Base-by-base conservation (phyloP, 2,113 vertebrate genomes). In the Microtus richardsoni region DNA sequence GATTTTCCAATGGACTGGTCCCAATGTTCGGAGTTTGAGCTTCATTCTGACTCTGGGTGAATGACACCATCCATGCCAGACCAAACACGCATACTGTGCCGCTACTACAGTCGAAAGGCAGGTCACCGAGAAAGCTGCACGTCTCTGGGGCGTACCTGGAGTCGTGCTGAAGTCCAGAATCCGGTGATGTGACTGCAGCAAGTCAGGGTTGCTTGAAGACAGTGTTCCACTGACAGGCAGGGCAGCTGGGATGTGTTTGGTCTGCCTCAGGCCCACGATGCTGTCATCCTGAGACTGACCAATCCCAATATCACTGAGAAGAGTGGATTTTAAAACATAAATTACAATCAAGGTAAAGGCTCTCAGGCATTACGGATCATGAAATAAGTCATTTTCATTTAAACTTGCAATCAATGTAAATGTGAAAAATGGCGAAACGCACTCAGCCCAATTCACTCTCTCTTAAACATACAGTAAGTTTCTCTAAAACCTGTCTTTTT, bases 241-340 rank as follows among this genome's bases (percentile, higher is more conserved):
- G 36, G 99, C 99, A 1, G 99, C 98, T 41, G 99, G 99, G 98
- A 99, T 99, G 97, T 99, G 99, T 97, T 99, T 99, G 0, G 99
- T 99, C 98, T 99, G 99, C 98, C 99, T 99, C 98, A 99, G 98
- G 5, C 99, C 99, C 49, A 99, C 99, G 66, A 99, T 99, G 98
- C 99, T 99, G 99, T 99, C 99, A 92, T 99, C 99, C 96, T 99
- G 99, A 96, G 99, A 99, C 97, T 99, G 99, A 87, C 99, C 99
- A 94, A 99, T 99, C 95, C 99, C 99, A 95, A 99, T 99, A 64
- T 99, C 99, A 96, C 99, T 99, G 98, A 0, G 5, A 22, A 95
- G 95, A 85, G 89, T 91, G 54, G 52, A 41, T 96, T 90, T 28
- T 2, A 94, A 73, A 82, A 70, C 78, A 78, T 11, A 74, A 96